Percentiles rank a stretch among this genome's conserved stretches.
phyloP scores from a whole-genome alignment of 2,113 vertebrate species.

The Ageneiosus marmoratus region DNA sequence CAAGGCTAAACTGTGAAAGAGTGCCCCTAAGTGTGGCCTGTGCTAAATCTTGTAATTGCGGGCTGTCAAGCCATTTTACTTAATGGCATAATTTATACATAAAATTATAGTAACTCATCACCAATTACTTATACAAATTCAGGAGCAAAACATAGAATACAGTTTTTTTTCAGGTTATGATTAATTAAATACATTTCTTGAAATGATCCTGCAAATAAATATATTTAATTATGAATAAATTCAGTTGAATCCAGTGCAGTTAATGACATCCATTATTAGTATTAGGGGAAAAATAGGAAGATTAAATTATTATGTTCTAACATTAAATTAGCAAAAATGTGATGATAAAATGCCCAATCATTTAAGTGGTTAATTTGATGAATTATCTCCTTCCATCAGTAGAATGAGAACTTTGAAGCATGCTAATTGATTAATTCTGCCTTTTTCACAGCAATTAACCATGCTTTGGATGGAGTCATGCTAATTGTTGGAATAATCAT shows the following conservation, averaged over 20 bases:
- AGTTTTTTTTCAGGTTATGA: too few relatives aligned
- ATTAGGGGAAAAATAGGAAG: background rate
- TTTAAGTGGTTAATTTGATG: conserved; percentile 22
- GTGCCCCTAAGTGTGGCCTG: too few relatives aligned
- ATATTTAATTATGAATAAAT: background rate
- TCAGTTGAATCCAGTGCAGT: background rate
- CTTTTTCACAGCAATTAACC: conserved; percentile 43
- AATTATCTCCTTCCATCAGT: background rate
- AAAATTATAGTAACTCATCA: background rate
- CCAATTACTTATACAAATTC: too few relatives aligned
- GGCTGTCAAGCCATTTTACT: background rate
- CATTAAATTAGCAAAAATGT: conserved; percentile 7
- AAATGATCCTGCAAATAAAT: background rate
- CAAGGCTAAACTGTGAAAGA: background rate
- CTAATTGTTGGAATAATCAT: conserved; percentile 42
- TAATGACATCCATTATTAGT: background rate
- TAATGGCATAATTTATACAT: background rate
- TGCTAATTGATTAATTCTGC: conserved; percentile 12
- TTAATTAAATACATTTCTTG: background rate
- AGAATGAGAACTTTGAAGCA: conserved; percentile 26
- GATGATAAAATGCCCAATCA: conserved; percentile 3
- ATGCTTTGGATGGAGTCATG: conserved; percentile 33
- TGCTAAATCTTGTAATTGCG: background rate
- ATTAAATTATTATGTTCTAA: background rate
- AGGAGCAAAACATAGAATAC: too few relatives aligned